Evolutionary conservation across 2,113 vertebrate species (phyloP), one percentile per base, ranked within the genome.

Genomic region (Pyrgilauda ruficollis): DNA sequence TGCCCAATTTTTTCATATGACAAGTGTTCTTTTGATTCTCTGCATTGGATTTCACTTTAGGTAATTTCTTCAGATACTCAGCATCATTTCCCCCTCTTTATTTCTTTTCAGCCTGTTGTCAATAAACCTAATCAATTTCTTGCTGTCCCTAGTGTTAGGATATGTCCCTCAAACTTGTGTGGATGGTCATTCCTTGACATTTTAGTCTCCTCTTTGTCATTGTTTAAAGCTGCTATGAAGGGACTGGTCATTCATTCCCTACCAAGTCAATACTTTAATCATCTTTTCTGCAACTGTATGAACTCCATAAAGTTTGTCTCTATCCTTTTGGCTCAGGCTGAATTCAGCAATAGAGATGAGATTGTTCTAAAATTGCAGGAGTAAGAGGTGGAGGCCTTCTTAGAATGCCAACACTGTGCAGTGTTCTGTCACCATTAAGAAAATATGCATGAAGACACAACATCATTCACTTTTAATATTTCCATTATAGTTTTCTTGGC

Each of bases 11-110:
- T 93, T 96, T 78, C 10, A 33, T 91, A 89, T 91, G 83, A 76
- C 64, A 78, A 89, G 26, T 58, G 41, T 89, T 82, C 30, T 37
- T 91, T 89, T 84, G 72, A 66, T 84, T 94, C 64, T 46, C 52
- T 84, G 39, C 85, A 95, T 87, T 89, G 90, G 50, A 93, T 97
- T 96, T 96, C 90, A 97, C 70, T 94, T 88, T 61, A 92, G 37
- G 50, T 87, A 93, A 91, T 90, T 87, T 91, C 86, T 91, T 80
- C 66, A 88, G 62, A 43, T 66, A 88, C 63, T 90, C 47, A 41
- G 67, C 43, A 66, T 89, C 15, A 19, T 82, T 93, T 91, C 22
- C 53, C 9, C 22, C 14, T 76, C 72, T 93, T 90, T 90, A 83
- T 90, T 90, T 94, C 76, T 86, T 90, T 96, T 82, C 66, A 79